phyloP scores from a whole-genome alignment of 2,888 invertebrate species.

The Lymantria dispar region DNA sequence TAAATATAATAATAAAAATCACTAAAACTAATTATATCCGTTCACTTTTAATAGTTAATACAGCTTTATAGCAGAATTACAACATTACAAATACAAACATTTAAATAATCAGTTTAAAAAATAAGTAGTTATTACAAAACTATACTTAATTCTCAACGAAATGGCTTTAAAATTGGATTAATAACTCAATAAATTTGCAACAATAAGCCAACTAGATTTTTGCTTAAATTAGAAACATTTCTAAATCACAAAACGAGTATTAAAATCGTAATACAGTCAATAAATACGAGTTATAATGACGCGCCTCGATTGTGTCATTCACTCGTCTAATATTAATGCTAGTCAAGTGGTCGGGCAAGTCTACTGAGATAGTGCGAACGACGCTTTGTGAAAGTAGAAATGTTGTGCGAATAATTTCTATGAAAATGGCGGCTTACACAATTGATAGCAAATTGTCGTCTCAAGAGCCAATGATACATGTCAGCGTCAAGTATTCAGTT shows the following conservation, averaged over 20 bases:
- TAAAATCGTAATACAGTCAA: constrained; percentile 27
- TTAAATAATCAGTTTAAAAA: no score
- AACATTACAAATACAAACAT: no score
- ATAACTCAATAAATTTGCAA: constrained; percentile 12
- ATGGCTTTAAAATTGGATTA: constrained; percentile 18
- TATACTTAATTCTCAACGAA: constrained; percentile 3
- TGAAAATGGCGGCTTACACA: constrained; percentile 51
- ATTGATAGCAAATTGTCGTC: constrained; percentile 30
- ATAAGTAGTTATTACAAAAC: background rate
- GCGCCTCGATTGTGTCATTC: constrained; percentile 14
- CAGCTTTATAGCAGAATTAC: no score
- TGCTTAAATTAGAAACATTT: constrained; percentile 13
- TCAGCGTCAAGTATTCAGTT: no score
- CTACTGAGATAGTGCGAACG: constrained; percentile 41
- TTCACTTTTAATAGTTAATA: no score
- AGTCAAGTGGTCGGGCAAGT: constrained; percentile 36
- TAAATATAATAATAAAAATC: no score
- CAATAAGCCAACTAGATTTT: constrained; percentile 7
- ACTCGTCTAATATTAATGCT: constrained; percentile 22
- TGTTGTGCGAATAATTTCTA: constrained; percentile 47
- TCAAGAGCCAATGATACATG: constrained; percentile 22
- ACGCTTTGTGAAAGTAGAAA: constrained; percentile 52
- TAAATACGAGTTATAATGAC: constrained; percentile 28
- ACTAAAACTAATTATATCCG: no score
- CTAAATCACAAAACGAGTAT: constrained; percentile 12